Conservation (phyloP, 2,113 vertebrate genomes). For the Perognathus longimembris region DNA sequence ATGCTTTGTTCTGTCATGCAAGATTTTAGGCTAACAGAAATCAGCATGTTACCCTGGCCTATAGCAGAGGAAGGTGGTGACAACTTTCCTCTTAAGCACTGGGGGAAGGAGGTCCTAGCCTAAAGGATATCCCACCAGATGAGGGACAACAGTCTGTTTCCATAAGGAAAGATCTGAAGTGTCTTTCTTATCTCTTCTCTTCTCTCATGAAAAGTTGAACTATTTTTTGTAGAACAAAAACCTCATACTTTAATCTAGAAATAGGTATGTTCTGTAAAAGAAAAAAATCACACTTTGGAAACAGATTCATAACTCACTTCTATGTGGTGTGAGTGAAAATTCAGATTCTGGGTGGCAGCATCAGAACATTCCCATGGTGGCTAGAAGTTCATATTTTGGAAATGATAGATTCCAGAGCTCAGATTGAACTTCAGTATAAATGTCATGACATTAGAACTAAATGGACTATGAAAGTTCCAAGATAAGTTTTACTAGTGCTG, state of each 20-base stretch:
- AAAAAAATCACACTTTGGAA: constrained; percentile 61
- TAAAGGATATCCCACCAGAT: background rate
- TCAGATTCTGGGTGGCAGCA: constrained; percentile 29
- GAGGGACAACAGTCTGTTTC: constrained; percentile 10
- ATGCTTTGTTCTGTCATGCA: constrained; percentile 11
- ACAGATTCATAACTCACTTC: constrained; percentile 66
- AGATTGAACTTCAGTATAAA: constrained; percentile 39
- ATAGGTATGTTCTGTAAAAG: constrained; percentile 51
- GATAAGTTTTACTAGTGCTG: background rate
- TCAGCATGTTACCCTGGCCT: background rate
- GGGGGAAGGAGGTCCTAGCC: rapidly evolving
- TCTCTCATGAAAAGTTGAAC: constrained; percentile 52
- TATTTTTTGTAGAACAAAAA: constrained; percentile 44
- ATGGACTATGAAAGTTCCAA: background rate
- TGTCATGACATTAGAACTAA: background rate
- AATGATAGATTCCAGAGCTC: background rate
- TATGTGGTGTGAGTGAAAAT: constrained; percentile 59
- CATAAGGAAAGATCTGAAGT: constrained; percentile 9
- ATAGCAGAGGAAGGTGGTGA: background rate
- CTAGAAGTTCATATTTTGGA: constrained; percentile 29
- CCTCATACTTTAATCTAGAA: constrained; percentile 56
- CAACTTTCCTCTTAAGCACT: background rate
- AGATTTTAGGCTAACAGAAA: constrained; percentile 19
- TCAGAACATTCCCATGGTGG: constrained; percentile 9
- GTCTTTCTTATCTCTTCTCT: constrained; percentile 61